phyloP scores from a whole-genome alignment of 2,888 invertebrate species.

The Sinhomidia bicolor region DNA sequence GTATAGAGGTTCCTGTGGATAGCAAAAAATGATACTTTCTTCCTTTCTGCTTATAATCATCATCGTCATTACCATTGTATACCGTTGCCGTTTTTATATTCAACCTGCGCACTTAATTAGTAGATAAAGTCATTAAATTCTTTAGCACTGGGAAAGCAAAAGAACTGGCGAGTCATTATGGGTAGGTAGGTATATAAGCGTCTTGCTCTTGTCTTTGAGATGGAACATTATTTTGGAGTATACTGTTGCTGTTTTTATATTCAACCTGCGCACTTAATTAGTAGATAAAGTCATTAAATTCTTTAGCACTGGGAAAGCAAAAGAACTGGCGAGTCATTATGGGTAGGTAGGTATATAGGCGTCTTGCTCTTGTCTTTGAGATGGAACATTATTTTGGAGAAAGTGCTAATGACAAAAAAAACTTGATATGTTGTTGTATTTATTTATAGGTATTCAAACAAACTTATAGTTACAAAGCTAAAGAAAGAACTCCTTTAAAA shows the following conservation, averaged over 20 bases:
- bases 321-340: background rate
- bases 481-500: background rate
- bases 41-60: background rate
- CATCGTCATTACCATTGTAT: background rate
- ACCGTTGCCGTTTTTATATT: background rate
- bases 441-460: constrained; percentile 9
- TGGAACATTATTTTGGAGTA: background rate
- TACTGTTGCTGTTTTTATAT: background rate
- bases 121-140: constrained; percentile 54
- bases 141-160: background rate
- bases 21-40: background rate
- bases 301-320: background rate
- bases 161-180: background rate
- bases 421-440: too few relatives aligned
- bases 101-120: constrained; percentile 43
- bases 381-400: background rate
- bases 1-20: background rate
- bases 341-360: background rate
- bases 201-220: constrained; percentile 28
- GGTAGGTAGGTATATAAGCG: background rate
- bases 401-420: constrained; percentile 33
- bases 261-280: constrained; percentile 38
- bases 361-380: constrained; percentile 28
- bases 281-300: constrained; percentile 56
- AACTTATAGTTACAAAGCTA: background rate